A percentile compares a stretch with the other conserved stretches of the same genome.
Conservation (phyloP, 2,113 vertebrate species). For the Solea senegalensis region DNA sequence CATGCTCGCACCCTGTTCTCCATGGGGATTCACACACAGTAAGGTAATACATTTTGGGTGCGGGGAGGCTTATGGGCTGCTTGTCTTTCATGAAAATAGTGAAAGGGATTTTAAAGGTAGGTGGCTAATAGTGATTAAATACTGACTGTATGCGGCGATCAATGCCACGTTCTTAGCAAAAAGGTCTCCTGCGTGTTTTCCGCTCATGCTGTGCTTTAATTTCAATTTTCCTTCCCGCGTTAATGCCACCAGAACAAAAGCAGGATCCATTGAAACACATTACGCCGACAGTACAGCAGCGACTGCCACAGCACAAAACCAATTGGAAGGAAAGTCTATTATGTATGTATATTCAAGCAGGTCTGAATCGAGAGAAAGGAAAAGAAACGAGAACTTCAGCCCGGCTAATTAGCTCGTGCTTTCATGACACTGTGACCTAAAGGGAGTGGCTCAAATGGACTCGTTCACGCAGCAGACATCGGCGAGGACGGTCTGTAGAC, state of each 20-base stretch:
- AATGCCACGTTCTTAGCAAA: constrained; percentile 12
- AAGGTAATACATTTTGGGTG: constrained; percentile 43
- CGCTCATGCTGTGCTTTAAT: constrained; percentile 5
- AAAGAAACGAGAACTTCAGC: constrained; percentile 28
- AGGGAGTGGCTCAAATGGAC: constrained; percentile 57
- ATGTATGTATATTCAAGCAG: background rate
- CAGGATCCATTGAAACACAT: constrained; percentile 16
- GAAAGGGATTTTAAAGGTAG: constrained; percentile 41
- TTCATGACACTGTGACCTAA: constrained; percentile 47
- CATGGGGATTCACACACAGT: constrained; percentile 31
- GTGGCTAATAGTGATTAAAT: constrained; percentile 42
- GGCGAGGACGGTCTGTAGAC: constrained; percentile 35
- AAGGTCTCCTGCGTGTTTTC: background rate
- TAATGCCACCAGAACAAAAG: constrained; percentile 2
- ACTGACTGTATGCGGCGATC: background rate
- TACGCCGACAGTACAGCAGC: background rate
- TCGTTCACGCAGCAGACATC: constrained; percentile 48
- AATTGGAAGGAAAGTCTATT: constrained; percentile 14
- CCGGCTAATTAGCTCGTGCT: constrained; percentile 42
- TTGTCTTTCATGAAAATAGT: constrained; percentile 47
- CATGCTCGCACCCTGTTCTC: constrained; percentile 44
- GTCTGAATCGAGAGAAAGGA: background rate
- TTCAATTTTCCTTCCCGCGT: background rate
- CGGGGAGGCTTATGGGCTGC: constrained; percentile 28
- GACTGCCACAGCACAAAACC: background rate